Evolutionary conservation across 2,113 vertebrate species (phyloP).

Genomic region (Gymnarchus niloticus): DNA sequence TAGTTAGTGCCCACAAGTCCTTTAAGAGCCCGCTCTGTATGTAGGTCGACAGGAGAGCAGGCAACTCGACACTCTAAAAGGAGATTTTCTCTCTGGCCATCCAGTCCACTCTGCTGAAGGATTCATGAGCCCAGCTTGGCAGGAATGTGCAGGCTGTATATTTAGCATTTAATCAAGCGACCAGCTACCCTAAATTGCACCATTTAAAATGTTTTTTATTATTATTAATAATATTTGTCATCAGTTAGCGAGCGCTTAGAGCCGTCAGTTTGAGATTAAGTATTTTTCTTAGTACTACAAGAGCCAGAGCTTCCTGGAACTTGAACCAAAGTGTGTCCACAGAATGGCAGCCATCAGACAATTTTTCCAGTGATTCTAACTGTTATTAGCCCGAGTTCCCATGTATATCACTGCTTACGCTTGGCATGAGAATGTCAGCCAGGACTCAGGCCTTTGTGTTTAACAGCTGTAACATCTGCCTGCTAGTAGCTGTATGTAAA

Average conservation of each 20-base stretch:
- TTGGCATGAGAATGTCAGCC: background rate
- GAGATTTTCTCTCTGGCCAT: background rate
- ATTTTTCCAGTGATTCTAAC: too few species aligned
- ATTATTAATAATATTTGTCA: background rate
- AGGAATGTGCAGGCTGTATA: background rate
- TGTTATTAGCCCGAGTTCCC: too few species aligned
- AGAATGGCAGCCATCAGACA: too few species aligned
- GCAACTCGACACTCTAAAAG: background rate
- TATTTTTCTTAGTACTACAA: background rate
- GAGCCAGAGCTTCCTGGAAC: background rate
- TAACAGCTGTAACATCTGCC: too few species aligned
- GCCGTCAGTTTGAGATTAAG: background rate
- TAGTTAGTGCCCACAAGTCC: background rate
- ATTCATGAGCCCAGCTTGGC: background rate
- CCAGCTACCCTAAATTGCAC: background rate
- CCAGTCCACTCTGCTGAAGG: background rate
- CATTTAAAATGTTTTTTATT: background rate
- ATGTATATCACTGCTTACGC: background rate
- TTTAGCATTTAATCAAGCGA: background rate
- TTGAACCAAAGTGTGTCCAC: background rate
- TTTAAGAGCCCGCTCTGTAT: background rate
- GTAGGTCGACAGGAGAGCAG: background rate
- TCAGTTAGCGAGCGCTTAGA: background rate
- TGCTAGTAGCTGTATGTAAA: too few species aligned
- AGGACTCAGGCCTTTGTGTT: too few species aligned